phyloP scores from a whole-genome alignment of 2,113 vertebrate genomes.

The Dromas ardeola region DNA sequence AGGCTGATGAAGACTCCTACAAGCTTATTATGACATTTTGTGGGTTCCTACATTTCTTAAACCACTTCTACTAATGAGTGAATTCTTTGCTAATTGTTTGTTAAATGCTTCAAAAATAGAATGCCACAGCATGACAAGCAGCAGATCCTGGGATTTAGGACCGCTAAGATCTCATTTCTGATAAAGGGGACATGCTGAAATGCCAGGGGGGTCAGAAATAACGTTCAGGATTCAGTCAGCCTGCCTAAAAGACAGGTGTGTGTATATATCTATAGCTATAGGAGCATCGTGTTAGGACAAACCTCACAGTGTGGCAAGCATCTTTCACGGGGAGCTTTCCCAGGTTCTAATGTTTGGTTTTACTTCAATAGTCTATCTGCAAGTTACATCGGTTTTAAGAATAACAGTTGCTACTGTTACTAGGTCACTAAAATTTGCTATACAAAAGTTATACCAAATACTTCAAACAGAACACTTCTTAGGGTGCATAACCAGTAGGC shows the following conservation, averaged over 20 bases:
- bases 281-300: not conserved
- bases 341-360: not conserved
- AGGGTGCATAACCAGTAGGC: not conserved
- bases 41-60: not conserved
- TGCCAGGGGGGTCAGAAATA: not conserved
- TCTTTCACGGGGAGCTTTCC: not conserved
- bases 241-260: not conserved
- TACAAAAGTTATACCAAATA: not conserved
- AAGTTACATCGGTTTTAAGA: not conserved
- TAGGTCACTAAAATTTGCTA: not conserved
- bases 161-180: not conserved
- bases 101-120: not conserved
- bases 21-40: not conserved
- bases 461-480: not conserved
- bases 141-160: not conserved
- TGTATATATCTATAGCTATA: not conserved
- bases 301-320: not conserved
- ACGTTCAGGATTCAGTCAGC: not conserved
- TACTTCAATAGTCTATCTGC: not conserved
- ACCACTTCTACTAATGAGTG: not conserved
- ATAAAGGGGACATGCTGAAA: not conserved
- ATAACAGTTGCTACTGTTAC: not conserved
- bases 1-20: accelerated
- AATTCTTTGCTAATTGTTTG: not conserved
- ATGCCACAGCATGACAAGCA: not conserved